Conservation (phyloP, 1,140 invertebrate species). For the Hylyphantes graminicola region DNA sequence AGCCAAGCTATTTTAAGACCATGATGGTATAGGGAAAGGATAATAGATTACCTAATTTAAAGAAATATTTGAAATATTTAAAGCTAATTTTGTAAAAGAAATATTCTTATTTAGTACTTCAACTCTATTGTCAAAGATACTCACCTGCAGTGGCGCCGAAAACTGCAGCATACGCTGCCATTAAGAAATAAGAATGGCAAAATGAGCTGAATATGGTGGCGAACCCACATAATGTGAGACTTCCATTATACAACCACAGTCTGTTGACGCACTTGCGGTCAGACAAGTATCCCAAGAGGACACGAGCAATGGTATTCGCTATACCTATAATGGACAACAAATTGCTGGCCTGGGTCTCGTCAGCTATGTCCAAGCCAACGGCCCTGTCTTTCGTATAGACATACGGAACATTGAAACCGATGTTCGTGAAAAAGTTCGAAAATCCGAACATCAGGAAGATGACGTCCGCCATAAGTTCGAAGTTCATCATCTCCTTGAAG, state of each 20-base stretch:
- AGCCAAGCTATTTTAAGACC: too few species aligned
- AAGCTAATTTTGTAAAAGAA: too few species aligned
- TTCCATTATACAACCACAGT: constrained; percentile 87
- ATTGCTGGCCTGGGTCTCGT: constrained; percentile 65
- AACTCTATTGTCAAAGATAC: background rate
- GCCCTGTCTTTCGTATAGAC: constrained; percentile 82
- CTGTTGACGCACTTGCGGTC: constrained; percentile 89
- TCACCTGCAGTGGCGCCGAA: constrained; percentile 84
- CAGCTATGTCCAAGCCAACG: constrained; percentile 70
- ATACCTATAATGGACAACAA: constrained; percentile 71
- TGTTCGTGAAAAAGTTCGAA: constrained; percentile 95
- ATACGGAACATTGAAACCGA: constrained; percentile 96
- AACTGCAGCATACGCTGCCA: constrained; percentile 79
- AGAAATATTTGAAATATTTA: too few species aligned
- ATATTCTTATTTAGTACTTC: too few species aligned
- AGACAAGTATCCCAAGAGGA: constrained; percentile 84
- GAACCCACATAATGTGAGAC: constrained; percentile 84
- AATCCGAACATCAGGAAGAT: constrained; percentile 90
- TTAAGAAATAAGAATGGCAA: constrained; percentile 76
- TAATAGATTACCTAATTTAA: too few species aligned
- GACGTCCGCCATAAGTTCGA: constrained; percentile 80
- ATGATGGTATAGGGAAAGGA: too few species aligned
- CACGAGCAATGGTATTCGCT: constrained; percentile 72
- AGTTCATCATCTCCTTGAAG: constrained; percentile 76
- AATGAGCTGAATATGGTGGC: constrained; percentile 81